These are phyloP conservation scores for Hybognathus amarus DNA, from an alignment of 2,797 vertebrate genomes.

Conservation along the genomic window DNA sequence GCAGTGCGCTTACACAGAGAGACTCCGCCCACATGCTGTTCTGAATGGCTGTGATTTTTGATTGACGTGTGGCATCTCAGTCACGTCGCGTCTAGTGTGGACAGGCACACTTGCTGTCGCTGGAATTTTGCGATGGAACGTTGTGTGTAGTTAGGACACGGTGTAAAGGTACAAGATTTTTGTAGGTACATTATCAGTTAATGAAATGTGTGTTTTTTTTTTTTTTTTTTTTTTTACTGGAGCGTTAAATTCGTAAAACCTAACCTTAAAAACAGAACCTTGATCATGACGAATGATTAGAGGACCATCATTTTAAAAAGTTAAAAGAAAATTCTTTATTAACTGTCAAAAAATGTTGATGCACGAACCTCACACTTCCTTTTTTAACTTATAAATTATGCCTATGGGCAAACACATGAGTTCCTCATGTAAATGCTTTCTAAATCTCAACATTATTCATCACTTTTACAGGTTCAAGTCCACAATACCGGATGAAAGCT, in stretches of 20 bases:
- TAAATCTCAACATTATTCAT: slow-evolving; percentile 1
- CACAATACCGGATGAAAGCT: slow-evolving; percentile 18
- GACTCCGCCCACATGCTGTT: too few species aligned
- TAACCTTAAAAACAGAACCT: not conserved
- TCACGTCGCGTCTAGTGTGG: too few species aligned
- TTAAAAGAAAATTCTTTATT: not conserved
- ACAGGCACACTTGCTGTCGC: too few species aligned
- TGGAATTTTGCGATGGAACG: too few species aligned
- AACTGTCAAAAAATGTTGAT: not conserved
- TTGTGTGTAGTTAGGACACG: too few species aligned
- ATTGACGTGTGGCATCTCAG: too few species aligned
- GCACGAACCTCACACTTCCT: not conserved
- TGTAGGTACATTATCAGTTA: not conserved
- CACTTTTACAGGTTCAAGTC: slow-evolving; percentile 10
- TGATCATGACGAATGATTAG: not conserved
- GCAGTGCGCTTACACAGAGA: too few species aligned
- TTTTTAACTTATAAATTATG: not conserved
- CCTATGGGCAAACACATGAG: not conserved
- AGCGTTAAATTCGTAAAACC: not conserved
- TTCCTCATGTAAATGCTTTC: slow-evolving; percentile 7
- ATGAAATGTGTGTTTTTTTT: not conserved
- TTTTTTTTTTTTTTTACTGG: not conserved
- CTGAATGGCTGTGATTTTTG: too few species aligned
- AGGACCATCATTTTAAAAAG: not conserved
- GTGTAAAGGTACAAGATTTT: too few species aligned